These are phyloP conservation scores for Myripristis jacobus DNA, from an alignment of 2,797 vertebrate genomes.

Conservation along the genomic window DNA sequence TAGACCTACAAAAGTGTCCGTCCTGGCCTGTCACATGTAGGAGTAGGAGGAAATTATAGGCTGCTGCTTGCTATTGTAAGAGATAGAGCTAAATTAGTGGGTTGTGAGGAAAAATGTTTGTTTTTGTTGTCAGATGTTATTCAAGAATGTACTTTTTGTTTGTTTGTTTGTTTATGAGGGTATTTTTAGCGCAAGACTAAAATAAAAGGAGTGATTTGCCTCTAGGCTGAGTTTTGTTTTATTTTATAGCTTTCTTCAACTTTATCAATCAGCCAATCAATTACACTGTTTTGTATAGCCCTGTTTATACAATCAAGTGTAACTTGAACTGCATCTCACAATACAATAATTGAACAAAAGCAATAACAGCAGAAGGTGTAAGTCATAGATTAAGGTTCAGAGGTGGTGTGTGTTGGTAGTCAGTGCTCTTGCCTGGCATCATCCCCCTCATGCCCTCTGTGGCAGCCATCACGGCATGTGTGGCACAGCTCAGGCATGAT, in stretches of 20 bases:
- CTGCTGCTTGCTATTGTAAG: conserved; percentile 14
- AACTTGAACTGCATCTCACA: too few relatives aligned
- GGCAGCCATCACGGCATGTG: too few relatives aligned
- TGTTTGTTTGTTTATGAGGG: conserved; percentile 26
- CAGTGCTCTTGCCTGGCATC: conserved; percentile 1
- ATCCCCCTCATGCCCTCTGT: background rate
- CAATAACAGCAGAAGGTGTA: too few relatives aligned
- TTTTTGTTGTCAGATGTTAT: conserved; percentile 30
- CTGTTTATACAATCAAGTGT: too few relatives aligned
- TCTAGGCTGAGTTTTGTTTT: conserved; percentile 8
- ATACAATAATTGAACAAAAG: too few relatives aligned
- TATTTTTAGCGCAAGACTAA: conserved; percentile 51
- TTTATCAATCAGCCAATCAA: too few relatives aligned
- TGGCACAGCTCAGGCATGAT: conserved; percentile 49
- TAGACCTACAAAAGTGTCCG: conserved; percentile 2
- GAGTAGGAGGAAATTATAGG: conserved; percentile 57
- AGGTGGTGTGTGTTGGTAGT: background rate
- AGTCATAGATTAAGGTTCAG: background rate
- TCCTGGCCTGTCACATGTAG: conserved; percentile 25
- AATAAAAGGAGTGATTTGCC: background rate
- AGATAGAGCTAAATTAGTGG: conserved; percentile 55
- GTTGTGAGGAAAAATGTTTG: conserved; percentile 59
- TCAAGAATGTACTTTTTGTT: conserved; percentile 2
- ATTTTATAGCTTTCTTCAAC: background rate
- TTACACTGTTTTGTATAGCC: too few relatives aligned